These are phyloP conservation scores for Zosterops borbonicus DNA, from an alignment of 2,113 vertebrate species.

Conservation along the genomic window DNA sequence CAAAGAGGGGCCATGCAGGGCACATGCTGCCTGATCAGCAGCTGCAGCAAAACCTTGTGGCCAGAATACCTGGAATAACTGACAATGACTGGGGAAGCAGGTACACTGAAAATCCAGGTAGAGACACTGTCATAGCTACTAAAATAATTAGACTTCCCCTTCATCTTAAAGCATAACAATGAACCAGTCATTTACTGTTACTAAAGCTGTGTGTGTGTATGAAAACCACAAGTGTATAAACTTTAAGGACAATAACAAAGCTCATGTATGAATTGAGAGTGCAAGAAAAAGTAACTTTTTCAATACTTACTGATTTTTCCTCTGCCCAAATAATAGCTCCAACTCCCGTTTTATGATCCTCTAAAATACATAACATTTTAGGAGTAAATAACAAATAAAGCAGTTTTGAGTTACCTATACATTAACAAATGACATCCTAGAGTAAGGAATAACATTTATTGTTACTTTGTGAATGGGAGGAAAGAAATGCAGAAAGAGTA, in stretches of 20 bases:
- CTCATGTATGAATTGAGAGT: not conserved
- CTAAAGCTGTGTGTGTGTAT: not conserved
- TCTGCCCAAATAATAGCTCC: constrained; percentile 95
- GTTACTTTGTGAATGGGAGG: not conserved
- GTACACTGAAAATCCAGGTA: not conserved
- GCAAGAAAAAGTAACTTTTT: constrained; percentile 1
- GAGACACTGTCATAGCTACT: not conserved
- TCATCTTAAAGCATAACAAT: not conserved
- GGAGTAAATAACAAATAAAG: constrained; percentile 13
- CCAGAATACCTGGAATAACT: not conserved
- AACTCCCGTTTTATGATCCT: constrained; percentile 95
- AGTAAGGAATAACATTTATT: not conserved
- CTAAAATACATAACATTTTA: constrained; percentile 77
- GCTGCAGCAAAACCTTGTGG: not conserved
- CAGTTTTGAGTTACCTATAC: not conserved
- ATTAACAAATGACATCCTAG: not conserved
- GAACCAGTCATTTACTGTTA: not conserved
- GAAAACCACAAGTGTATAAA: not conserved
- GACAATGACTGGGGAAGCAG: not conserved
- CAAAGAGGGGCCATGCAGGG: not conserved
- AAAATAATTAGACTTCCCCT: not conserved
- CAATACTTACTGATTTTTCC: constrained; percentile 82
- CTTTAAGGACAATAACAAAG: not conserved
- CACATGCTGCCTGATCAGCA: not conserved
- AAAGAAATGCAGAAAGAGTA: not conserved